Conservation (phyloP, 1,140 invertebrate genomes). For the Orius insidiosus region DNA sequence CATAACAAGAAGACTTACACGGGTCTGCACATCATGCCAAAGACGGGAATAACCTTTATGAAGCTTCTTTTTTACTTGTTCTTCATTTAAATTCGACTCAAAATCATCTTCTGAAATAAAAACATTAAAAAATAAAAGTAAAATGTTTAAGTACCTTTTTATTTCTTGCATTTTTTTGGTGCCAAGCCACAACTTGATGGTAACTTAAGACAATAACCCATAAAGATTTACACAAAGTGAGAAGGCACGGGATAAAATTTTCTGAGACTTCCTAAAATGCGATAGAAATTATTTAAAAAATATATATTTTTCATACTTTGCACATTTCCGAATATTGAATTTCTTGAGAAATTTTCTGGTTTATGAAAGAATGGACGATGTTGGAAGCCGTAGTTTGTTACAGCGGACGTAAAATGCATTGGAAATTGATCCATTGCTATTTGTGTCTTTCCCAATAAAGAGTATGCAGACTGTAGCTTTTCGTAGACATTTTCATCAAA, state of each 20-base stretch:
- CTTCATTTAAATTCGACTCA: slow-evolving; percentile 46
- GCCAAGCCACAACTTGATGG: slow-evolving; percentile 63
- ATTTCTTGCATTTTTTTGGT: slow-evolving; percentile 30
- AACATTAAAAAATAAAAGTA: too few species aligned
- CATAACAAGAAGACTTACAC: slow-evolving; percentile 62
- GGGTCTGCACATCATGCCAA: slow-evolving; percentile 89
- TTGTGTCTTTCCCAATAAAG: slow-evolving; percentile 67
- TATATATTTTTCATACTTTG: slow-evolving; percentile 32
- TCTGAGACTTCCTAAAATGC: slow-evolving; percentile 44
- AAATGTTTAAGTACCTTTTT: too few species aligned
- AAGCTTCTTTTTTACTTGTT: slow-evolving; percentile 76
- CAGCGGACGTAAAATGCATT: slow-evolving; percentile 87
- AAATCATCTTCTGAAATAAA: slow-evolving; percentile 29
- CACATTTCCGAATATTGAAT: slow-evolving; percentile 61
- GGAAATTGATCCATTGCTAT: slow-evolving; percentile 84
- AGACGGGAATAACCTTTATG: slow-evolving; percentile 67
- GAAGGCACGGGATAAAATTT: slow-evolving; percentile 61
- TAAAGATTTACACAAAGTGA: slow-evolving; percentile 63
- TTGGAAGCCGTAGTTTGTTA: slow-evolving; percentile 76
- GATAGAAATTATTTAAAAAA: slow-evolving; percentile 13
- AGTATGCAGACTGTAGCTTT: slow-evolving; percentile 72
- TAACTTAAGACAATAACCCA: slow-evolving; percentile 72
- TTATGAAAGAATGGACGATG: slow-evolving; percentile 52
- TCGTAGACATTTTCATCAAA: slow-evolving; percentile 56
- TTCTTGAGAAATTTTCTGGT: slow-evolving; percentile 40